phyloP scores from a whole-genome alignment of 2,113 vertebrate species.

The Illadopsis cleaveri region DNA sequence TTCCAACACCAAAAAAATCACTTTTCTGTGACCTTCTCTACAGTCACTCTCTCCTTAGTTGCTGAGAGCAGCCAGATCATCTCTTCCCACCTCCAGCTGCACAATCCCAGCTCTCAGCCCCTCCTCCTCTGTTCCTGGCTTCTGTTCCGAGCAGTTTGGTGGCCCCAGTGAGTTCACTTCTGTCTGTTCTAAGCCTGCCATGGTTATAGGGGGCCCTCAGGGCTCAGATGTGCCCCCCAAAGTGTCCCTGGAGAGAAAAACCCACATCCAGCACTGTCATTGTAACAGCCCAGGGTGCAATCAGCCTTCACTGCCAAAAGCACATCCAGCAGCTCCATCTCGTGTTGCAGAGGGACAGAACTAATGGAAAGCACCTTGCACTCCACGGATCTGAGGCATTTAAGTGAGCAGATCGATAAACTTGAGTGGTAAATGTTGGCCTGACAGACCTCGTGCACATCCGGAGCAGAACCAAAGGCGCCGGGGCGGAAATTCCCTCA shows the following conservation, averaged over 20 bases:
- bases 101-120: background rate
- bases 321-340: background rate
- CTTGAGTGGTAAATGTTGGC: background rate
- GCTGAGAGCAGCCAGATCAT: background rate
- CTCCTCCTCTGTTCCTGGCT: background rate
- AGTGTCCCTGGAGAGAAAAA: background rate
- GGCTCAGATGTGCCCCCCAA: background rate
- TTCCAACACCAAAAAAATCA: background rate
- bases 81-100: background rate
- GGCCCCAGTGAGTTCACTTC: background rate
- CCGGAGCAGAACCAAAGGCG: background rate
- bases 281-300: background rate
- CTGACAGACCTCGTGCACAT: background rate
- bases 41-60: rapidly evolving
- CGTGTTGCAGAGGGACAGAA: background rate
- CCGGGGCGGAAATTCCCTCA: background rate
- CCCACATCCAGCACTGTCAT: background rate
- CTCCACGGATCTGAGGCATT: background rate
- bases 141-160: background rate
- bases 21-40: background rate
- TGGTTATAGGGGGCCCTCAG: background rate
- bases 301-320: background rate
- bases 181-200: background rate
- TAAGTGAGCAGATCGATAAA: background rate
- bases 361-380: background rate